A percentile compares a stretch with the other conserved stretches of the same genome.
Evolutionary conservation across 2,113 vertebrate genomes (phyloP).

Genomic region (Diglossa brunneiventris): DNA sequence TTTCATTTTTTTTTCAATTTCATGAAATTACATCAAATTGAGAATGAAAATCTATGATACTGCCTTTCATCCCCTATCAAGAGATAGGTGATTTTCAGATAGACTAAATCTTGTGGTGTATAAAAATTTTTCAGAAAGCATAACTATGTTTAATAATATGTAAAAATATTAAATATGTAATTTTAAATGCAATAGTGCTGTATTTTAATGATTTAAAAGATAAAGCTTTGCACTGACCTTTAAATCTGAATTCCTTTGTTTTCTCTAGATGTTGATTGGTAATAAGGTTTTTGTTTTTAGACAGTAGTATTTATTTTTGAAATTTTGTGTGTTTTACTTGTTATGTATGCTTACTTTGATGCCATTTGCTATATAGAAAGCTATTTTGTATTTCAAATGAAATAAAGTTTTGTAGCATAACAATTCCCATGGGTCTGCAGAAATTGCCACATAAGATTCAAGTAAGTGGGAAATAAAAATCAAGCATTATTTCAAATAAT

Average conservation of each 20-base stretch:
- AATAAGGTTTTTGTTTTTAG: not conserved
- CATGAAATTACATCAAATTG: not conserved
- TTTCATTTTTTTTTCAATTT: not conserved
- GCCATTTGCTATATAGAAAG: not conserved
- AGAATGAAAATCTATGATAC: not conserved
- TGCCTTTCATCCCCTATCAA: not conserved
- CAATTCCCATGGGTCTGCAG: not conserved
- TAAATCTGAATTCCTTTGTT: constrained; percentile 20
- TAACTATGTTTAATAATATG: not conserved
- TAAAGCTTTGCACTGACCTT: constrained; percentile 42
- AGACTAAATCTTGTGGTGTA: not conserved
- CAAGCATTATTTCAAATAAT: constrained; percentile 53
- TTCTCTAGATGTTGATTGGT: not conserved
- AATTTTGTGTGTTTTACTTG: not conserved
- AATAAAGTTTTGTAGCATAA: not conserved
- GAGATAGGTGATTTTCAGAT: not conserved
- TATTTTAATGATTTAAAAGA: not conserved
- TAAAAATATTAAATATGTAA: not conserved
- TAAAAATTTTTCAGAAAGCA: not conserved
- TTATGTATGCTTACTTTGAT: not conserved
- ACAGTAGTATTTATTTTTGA: not conserved
- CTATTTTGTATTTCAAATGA: not conserved
- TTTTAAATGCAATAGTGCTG: not conserved
- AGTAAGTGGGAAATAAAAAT: constrained; percentile 3
- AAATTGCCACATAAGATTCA: not conserved